A percentile compares a stretch with the other conserved stretches of the same genome.
phyloP scores from a whole-genome alignment of 2,797 vertebrate species.

The Anguilla pacifica region DNA sequence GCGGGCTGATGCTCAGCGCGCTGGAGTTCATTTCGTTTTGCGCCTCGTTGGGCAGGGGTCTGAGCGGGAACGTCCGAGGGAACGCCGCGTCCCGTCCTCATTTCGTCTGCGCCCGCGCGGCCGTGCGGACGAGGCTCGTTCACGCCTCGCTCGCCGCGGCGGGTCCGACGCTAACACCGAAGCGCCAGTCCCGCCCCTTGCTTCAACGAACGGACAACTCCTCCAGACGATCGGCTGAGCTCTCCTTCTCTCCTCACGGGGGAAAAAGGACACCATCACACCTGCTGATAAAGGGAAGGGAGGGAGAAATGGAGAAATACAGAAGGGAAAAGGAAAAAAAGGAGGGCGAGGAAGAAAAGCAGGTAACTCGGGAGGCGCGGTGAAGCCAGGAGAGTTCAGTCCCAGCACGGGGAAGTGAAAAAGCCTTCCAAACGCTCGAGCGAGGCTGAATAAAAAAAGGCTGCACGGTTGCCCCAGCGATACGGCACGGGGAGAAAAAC shows the following conservation, averaged over 20 bases:
- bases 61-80: background rate
- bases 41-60: background rate
- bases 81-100: background rate
- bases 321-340: background rate
- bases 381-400: conserved; percentile 9
- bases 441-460: background rate
- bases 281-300: background rate
- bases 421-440: background rate
- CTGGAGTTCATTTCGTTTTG: background rate
- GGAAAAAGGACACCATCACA: background rate
- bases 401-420: background rate
- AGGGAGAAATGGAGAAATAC: background rate
- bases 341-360: background rate
- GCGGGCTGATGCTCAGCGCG: background rate
- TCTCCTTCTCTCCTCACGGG: background rate
- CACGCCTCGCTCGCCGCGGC: background rate
- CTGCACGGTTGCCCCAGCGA: background rate
- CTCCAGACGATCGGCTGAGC: background rate
- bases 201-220: background rate
- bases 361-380: background rate
- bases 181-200: background rate
- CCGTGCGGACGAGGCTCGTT: background rate
- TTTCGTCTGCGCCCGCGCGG: background rate
- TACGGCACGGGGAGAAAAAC: background rate
- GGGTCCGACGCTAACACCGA: background rate